phyloP scores from a whole-genome alignment of 1,140 invertebrate species.

The Monomorium pharaonis region DNA sequence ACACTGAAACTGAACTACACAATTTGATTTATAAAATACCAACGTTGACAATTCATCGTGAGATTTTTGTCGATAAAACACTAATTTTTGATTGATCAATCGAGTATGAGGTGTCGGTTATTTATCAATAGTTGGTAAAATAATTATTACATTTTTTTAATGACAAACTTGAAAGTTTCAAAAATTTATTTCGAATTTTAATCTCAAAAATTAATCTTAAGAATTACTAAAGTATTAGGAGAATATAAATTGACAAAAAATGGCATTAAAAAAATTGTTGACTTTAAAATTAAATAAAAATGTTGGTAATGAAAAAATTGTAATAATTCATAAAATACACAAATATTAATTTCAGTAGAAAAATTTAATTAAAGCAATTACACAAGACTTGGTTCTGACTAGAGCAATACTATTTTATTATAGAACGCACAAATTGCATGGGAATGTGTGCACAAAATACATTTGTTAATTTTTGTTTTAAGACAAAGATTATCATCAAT shows the following conservation, averaged over 20 bases:
- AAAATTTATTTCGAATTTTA: too few species aligned
- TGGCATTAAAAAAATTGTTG: not conserved
- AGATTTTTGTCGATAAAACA: too few species aligned
- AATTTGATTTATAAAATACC: not conserved
- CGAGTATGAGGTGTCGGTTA: too few species aligned
- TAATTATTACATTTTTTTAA: too few species aligned
- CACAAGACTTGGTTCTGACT: not conserved
- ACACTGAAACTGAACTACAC: too few species aligned
- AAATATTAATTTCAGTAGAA: not conserved
- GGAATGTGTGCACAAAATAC: not conserved
- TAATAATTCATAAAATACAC: not conserved
- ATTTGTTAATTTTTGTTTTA: constrained; percentile 10
- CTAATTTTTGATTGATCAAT: too few species aligned
- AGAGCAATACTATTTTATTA: not conserved
- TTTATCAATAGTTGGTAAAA: too few species aligned
- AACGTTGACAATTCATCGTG: not conserved
- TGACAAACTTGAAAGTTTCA: too few species aligned
- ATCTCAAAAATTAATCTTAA: too few species aligned
- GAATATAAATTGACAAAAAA: too few species aligned
- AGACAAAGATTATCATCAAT: not conserved
- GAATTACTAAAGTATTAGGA: too few species aligned
- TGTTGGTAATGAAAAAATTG: not conserved
- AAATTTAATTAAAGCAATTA: constrained; percentile 9
- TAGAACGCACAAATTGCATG: not conserved
- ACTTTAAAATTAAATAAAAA: not conserved